phyloP scores from a whole-genome alignment of 2,797 vertebrate genomes.

The Urosaurus nigricauda region DNA sequence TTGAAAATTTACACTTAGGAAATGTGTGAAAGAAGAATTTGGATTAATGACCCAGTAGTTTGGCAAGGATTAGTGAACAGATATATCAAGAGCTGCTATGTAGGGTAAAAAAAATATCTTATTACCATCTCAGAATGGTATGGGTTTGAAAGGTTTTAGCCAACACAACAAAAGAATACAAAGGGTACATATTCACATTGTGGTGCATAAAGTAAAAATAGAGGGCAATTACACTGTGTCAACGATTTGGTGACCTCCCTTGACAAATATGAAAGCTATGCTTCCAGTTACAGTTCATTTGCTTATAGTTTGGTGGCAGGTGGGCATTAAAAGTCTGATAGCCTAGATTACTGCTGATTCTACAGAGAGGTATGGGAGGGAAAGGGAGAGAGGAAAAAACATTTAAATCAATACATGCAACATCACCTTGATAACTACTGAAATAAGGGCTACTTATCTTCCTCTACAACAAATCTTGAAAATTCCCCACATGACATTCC shows the following conservation, averaged over 20 bases:
- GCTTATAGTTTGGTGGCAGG: not conserved
- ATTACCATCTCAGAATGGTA: not conserved
- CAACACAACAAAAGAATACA: accelerated
- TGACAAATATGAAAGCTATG: not conserved
- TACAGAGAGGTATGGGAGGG: not conserved
- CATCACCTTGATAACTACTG: not conserved
- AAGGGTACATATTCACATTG: not conserved
- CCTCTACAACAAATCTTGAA: not conserved
- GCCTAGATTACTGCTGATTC: not conserved
- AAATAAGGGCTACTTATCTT: not conserved
- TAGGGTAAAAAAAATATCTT: accelerated
- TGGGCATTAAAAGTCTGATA: not conserved
- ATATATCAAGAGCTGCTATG: not conserved
- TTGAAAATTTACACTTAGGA: slow-evolving; percentile 31
- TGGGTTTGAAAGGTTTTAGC: accelerated
- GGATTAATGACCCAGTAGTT: not conserved
- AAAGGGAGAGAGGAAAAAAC: not conserved
- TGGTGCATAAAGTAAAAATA: not conserved
- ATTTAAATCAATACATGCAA: not conserved
- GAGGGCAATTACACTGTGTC: not conserved
- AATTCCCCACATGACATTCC: not conserved
- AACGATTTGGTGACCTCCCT: not conserved
- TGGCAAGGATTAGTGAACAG: not conserved
- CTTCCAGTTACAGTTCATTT: not conserved
- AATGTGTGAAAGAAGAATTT: not conserved